Evolutionary conservation across 1,140 invertebrate species (phyloP).

Genomic region (Varroa destructor): DNA sequence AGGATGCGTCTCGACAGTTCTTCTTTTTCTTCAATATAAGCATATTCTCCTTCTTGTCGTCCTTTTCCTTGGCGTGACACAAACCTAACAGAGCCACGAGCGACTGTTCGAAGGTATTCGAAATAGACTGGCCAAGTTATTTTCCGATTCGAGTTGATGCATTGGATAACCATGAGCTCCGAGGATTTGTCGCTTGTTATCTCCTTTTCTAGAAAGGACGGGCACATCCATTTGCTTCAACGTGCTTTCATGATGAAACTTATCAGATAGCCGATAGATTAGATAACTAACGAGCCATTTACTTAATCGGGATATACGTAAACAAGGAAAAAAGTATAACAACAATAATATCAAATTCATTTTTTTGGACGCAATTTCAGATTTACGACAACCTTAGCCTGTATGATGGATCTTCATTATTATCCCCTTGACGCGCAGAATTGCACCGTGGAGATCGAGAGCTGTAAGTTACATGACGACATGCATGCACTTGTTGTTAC

Average conservation of each 20-base stretch:
- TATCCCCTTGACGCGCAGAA: slow-evolving; percentile 95
- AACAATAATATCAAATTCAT: slow-evolving; percentile 23
- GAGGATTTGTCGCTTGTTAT: not conserved
- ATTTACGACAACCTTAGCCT: slow-evolving; percentile 90
- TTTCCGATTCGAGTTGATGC: too few relatives aligned
- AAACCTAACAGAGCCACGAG: too few relatives aligned
- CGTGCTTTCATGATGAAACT: not conserved
- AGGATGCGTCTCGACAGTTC: too few relatives aligned
- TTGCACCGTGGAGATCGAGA: slow-evolving; percentile 97
- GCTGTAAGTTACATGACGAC: slow-evolving; percentile 58
- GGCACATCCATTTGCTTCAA: not conserved
- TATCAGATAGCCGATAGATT: not conserved
- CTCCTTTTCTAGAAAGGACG: not conserved
- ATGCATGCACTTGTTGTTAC: not conserved
- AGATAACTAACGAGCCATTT: not conserved
- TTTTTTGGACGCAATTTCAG: slow-evolving; percentile 36
- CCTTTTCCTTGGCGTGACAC: too few relatives aligned
- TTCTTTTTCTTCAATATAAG: too few relatives aligned
- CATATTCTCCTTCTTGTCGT: too few relatives aligned
- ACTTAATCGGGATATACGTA: too few relatives aligned
- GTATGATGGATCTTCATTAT: slow-evolving; percentile 99
- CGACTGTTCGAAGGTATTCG: too few relatives aligned
- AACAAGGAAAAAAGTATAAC: slow-evolving; percentile 3
- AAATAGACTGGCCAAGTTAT: too few relatives aligned
- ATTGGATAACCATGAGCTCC: not conserved